Evolutionary conservation across 2,888 invertebrate species (phyloP).

Genomic region (Oxystoma pomonae): DNA sequence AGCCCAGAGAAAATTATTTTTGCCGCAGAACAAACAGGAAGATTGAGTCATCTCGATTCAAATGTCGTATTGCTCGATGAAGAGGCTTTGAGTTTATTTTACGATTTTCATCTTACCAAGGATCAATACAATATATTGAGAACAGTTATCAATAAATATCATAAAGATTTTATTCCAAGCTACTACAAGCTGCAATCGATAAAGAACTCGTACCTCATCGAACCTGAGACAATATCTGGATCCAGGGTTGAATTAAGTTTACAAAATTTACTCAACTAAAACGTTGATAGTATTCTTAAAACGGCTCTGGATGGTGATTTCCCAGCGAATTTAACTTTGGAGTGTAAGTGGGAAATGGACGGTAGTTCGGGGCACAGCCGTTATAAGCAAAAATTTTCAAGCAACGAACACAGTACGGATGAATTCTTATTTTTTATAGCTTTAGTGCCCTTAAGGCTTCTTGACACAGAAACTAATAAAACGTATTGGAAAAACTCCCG

Average conservation of each 20-base stretch:
- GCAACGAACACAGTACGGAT: background rate
- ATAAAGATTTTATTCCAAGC: background rate
- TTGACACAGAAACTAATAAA: background rate
- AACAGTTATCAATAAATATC: background rate
- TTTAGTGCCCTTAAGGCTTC: background rate
- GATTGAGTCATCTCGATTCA: background rate
- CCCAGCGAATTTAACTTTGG: background rate
- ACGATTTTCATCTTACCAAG: background rate
- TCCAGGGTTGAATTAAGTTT: background rate
- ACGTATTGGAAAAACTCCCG: background rate
- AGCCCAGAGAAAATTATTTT: background rate
- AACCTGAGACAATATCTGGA: background rate
- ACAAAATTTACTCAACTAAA: background rate
- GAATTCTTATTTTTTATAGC: background rate
- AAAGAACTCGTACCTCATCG: background rate
- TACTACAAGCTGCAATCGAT: background rate
- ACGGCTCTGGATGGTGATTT: background rate
- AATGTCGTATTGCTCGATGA: background rate
- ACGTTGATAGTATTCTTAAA: background rate
- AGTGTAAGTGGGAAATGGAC: slow-evolving; percentile 1
- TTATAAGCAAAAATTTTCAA: slow-evolving; percentile 2
- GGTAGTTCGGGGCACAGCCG: slow-evolving; percentile 3
- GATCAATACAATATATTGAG: background rate
- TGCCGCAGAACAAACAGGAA: background rate
- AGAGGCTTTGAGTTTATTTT: background rate